These are phyloP conservation scores for Cheirogaleus major DNA, from an alignment of 2,797 vertebrate species.

Conservation along the genomic window DNA sequence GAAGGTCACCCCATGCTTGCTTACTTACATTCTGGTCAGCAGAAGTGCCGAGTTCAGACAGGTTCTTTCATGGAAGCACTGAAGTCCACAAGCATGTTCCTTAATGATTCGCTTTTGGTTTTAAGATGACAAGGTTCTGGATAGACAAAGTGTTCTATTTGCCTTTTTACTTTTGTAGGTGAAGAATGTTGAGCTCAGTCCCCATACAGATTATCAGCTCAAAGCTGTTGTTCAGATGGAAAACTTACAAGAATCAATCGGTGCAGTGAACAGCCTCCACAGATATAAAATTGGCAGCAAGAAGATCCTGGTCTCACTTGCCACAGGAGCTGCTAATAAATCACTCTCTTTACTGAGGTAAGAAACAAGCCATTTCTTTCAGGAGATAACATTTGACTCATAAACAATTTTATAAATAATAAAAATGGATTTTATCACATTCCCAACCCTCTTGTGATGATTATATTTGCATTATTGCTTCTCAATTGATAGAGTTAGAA, in stretches of 20 bases:
- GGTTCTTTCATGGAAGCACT: not conserved
- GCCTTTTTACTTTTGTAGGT: conserved; percentile 86
- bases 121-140: not conserved
- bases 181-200: conserved; percentile 94
- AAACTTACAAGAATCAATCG: conserved; percentile 94
- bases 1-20: not conserved
- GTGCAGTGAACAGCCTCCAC: conserved; percentile 93
- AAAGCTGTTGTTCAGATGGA: conserved; percentile 95
- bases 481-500: not conserved
- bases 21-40: not conserved
- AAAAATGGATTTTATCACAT: conserved; percentile 24
- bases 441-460: not conserved
- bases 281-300: conserved; percentile 96
- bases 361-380: conserved; percentile 27
- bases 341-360: conserved; percentile 94
- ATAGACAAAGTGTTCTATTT: not conserved
- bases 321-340: conserved; percentile 92
- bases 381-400: conserved; percentile 6
- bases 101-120: not conserved
- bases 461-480: not conserved
- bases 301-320: conserved; percentile 95
- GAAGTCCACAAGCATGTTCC: not conserved
- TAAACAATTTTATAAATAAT: conserved; percentile 43
- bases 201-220: conserved; percentile 97
- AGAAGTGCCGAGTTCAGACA: not conserved